These are phyloP conservation scores for Nebria ingens DNA, from an alignment of 1,140 invertebrate species.

Conservation along the genomic window DNA sequence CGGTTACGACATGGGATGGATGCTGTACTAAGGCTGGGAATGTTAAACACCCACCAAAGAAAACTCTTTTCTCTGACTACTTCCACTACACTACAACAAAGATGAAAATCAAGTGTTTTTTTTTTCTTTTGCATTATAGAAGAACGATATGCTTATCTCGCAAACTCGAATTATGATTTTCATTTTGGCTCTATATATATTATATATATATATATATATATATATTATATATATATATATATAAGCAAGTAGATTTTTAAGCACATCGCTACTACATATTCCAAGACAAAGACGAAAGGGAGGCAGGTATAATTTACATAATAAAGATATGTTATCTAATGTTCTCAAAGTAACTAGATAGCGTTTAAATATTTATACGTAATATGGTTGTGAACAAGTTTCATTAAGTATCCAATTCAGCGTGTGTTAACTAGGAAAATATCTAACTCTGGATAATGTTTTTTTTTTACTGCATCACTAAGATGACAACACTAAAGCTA, in stretches of 20 bases:
- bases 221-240: background rate
- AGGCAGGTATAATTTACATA: background rate
- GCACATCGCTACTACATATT: background rate
- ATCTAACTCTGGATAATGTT: background rate
- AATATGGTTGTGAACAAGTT: background rate
- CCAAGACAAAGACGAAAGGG: background rate
- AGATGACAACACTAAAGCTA: background rate
- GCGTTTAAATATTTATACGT: background rate
- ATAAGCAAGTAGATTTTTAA: background rate
- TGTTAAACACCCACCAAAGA: constrained; percentile 4
- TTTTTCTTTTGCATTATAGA: no score
- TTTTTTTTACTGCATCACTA: background rate
- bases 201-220: background rate
- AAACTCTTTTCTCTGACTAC: background rate
- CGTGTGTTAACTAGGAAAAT: background rate
- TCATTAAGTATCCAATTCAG: background rate
- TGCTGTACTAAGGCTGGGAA: background rate
- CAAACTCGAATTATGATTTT: no score
- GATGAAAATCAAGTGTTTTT: constrained; percentile 5
- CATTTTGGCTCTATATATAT: background rate
- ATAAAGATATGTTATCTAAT: background rate
- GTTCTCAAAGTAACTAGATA: background rate
- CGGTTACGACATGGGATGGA: background rate
- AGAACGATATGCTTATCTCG: no score
- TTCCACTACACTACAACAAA: background rate